Evolutionary conservation across 2,113 vertebrate genomes (phyloP).

Genomic region (Labeo rohita): DNA sequence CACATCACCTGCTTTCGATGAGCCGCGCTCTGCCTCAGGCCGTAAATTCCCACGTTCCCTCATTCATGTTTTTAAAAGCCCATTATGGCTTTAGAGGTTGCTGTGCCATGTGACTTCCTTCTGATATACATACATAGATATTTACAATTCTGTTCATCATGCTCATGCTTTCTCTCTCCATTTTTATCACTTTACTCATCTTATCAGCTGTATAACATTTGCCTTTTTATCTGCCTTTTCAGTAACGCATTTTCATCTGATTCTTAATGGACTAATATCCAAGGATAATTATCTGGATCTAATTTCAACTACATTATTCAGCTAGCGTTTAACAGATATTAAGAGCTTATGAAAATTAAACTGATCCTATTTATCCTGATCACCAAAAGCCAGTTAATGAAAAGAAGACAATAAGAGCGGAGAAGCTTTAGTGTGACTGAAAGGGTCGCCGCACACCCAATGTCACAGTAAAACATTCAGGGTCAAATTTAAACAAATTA

Average conservation of each 20-base stretch:
- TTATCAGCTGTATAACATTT: constrained; percentile 27
- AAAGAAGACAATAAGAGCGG: background rate
- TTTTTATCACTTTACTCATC: background rate
- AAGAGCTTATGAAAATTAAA: constrained; percentile 35
- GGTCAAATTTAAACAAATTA: background rate
- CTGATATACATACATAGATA: background rate
- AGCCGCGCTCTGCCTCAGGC: background rate
- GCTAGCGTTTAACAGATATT: constrained; percentile 47
- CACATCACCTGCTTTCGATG: constrained; percentile 6
- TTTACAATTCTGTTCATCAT: constrained; percentile 21
- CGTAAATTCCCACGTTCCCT: constrained; percentile 3
- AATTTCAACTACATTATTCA: constrained; percentile 42
- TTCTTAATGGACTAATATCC: constrained; percentile 47
- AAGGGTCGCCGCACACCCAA: background rate
- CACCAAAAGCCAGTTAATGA: constrained; percentile 24
- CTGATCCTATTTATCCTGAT: constrained; percentile 36
- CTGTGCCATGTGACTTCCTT: background rate
- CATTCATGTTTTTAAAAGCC: background rate
- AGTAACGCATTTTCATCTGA: constrained; percentile 27
- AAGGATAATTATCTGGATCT: constrained; percentile 51
- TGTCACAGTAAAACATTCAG: constrained; percentile 13
- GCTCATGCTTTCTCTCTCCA: too few species aligned
- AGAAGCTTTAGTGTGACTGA: background rate
- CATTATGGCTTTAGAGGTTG: constrained; percentile 1
- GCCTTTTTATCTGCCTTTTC: constrained; percentile 28